Percentiles rank a stretch among this genome's conserved stretches.
Evolutionary conservation across 2,113 vertebrate genomes (phyloP).

Genomic region (Gnathochromis pfefferi): DNA sequence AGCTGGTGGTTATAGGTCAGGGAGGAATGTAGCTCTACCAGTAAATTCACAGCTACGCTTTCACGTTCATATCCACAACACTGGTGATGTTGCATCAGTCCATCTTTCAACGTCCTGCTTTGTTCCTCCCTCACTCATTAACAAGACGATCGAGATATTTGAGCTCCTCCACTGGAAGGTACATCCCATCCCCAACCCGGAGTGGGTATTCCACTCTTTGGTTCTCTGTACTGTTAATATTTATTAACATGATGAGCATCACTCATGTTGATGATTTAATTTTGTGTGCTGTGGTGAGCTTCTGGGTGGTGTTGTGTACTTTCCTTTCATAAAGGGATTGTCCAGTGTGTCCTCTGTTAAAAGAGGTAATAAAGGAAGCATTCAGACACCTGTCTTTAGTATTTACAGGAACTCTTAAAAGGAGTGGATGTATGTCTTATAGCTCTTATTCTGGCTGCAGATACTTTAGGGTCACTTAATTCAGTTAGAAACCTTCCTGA

Average conservation of each 20-base stretch:
- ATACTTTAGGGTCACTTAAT: neutral
- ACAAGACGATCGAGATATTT: no score
- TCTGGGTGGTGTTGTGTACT: neutral
- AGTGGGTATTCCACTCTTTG: no score
- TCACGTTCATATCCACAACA: no score
- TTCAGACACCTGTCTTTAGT: neutral
- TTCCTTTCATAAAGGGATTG: neutral
- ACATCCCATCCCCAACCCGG: no score
- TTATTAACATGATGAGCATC: neutral
- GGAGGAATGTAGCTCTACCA: no score
- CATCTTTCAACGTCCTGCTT: no score
- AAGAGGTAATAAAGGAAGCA: neutral
- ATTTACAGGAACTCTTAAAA: neutral
- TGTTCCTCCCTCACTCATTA: no score
- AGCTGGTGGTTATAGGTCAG: no score
- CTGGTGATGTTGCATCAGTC: no score
- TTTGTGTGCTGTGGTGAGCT: neutral
- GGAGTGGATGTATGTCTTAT: rapidly evolving
- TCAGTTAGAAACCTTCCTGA: neutral
- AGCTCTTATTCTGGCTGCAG: neutral
- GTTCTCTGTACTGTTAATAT: no score
- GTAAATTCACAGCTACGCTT: no score
- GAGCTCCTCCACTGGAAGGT: no score
- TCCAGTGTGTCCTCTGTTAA: neutral
- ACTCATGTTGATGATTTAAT: neutral